phyloP scores from a whole-genome alignment of 2,797 vertebrate genomes.

The Vultur gryphus region DNA sequence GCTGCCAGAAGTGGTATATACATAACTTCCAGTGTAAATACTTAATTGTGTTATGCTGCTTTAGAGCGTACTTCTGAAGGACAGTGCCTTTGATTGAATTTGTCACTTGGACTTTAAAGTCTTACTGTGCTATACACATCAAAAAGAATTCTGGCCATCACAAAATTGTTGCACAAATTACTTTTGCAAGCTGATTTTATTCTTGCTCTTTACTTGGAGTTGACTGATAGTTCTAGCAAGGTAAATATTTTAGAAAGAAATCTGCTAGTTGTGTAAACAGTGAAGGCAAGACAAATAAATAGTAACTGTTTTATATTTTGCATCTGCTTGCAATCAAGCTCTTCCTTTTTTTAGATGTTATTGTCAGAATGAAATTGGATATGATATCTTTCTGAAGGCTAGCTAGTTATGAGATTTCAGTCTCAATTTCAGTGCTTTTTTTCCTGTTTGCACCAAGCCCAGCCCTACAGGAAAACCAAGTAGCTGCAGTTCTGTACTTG shows the following conservation, averaged over 20 bases:
- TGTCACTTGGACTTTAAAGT: conserved; percentile 29
- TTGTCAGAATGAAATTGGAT: not conserved
- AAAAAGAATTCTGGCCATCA: not conserved
- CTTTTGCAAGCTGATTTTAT: not conserved
- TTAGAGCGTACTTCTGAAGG: conserved; percentile 21
- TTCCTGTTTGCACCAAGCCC: not conserved
- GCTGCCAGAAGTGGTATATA: not conserved
- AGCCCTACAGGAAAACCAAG: not conserved
- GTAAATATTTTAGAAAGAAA: conserved; percentile 56
- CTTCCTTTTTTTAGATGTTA: not conserved
- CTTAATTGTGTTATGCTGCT: not conserved
- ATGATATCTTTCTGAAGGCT: not conserved
- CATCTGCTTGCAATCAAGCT: conserved; percentile 48
- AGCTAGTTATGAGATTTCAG: not conserved
- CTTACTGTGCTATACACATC: not conserved
- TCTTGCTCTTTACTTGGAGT: not conserved
- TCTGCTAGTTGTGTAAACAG: conserved; percentile 39
- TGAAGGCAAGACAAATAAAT: conserved; percentile 16
- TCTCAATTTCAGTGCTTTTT: not conserved
- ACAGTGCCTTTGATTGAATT: not conserved
- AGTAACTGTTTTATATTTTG: conserved; percentile 18
- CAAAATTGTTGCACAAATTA: not conserved
- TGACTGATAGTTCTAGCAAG: conserved; percentile 39
- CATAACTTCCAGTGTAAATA: not conserved
- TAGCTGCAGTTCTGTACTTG: not conserved